These are phyloP conservation scores for rat (Rattus norvegicus) DNA, from an alignment of 2,113 vertebrate genomes.

Conservation along the genomic window DNA sequence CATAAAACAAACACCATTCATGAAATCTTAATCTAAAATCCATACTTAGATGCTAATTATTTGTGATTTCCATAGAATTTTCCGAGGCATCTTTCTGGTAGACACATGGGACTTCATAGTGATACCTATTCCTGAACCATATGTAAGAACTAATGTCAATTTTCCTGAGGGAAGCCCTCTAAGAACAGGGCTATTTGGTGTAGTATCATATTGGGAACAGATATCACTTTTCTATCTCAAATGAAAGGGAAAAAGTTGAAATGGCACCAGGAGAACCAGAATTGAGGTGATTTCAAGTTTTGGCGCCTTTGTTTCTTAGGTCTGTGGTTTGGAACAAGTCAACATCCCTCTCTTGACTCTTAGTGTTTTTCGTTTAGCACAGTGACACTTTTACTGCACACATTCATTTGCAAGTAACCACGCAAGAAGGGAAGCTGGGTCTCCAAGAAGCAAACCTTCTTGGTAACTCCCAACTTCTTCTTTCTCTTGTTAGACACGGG, in stretches of 20 bases:
- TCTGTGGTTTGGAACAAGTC: slow-evolving; percentile 36
- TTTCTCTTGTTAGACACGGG: neutral
- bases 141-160: neutral
- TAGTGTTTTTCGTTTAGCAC: neutral
- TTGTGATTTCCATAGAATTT: neutral
- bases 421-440: neutral
- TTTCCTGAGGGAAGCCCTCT: neutral
- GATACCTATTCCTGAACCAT: neutral
- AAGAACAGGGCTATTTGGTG: neutral
- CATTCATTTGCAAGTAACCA: neutral
- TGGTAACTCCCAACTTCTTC: neutral
- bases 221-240: neutral
- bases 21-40: slow-evolving; percentile 23
- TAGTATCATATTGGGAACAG: neutral
- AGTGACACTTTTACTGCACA: neutral
- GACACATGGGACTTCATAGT: neutral
- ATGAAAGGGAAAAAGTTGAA: neutral
- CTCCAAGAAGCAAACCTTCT: neutral
- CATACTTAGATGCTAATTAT: neutral
- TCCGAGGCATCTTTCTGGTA: neutral
- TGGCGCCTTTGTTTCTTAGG: neutral
- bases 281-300: neutral
- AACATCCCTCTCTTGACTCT: neutral
- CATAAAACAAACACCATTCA: neutral
- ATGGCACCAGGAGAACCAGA: neutral